Percentiles rank a stretch among this genome's conserved stretches.
These are phyloP conservation scores for Trichomalopsis sarcophagae DNA, from an alignment of 1,140 invertebrate genomes.

Conservation along the genomic window DNA sequence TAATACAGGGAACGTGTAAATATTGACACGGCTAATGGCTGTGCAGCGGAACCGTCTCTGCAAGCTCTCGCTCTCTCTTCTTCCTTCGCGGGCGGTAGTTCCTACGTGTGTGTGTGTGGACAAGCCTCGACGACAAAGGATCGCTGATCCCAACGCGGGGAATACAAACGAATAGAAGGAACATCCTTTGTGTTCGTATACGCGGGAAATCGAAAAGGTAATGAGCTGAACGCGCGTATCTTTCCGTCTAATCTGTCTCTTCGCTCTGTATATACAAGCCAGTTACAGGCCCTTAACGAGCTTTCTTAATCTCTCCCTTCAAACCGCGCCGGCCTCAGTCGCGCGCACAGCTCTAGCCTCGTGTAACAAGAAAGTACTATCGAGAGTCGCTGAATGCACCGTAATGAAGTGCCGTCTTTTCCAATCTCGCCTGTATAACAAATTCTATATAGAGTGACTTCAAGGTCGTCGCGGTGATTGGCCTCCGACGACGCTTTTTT, in stretches of 20 bases:
- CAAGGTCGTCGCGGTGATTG: background rate
- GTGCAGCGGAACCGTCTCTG: background rate
- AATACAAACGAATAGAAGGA: conserved; percentile 21
- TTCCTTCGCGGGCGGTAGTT: background rate
- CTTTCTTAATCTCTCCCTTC: conserved; percentile 41
- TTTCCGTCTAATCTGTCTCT: conserved; percentile 12
- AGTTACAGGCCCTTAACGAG: conserved; percentile 31
- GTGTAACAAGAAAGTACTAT: conserved; percentile 7
- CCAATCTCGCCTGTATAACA: background rate
- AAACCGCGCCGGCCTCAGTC: background rate
- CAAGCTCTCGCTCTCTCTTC: background rate
- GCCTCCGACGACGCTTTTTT: background rate
- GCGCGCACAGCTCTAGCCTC: background rate
- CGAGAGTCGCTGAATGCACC: background rate
- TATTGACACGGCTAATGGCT: conserved; percentile 61
- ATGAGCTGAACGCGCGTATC: conserved; percentile 36
- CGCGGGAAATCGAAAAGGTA: conserved; percentile 15
- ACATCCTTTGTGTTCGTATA: background rate
- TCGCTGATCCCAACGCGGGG: background rate
- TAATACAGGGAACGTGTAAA: conserved; percentile 56
- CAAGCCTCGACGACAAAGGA: background rate
- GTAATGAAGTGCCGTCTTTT: background rate
- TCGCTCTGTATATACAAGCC: background rate
- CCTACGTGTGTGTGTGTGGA: background rate
- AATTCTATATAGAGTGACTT: too few species aligned